Evolutionary conservation across 2,888 invertebrate genomes (phyloP).

Genomic region (Podotricha telesiphe): DNA sequence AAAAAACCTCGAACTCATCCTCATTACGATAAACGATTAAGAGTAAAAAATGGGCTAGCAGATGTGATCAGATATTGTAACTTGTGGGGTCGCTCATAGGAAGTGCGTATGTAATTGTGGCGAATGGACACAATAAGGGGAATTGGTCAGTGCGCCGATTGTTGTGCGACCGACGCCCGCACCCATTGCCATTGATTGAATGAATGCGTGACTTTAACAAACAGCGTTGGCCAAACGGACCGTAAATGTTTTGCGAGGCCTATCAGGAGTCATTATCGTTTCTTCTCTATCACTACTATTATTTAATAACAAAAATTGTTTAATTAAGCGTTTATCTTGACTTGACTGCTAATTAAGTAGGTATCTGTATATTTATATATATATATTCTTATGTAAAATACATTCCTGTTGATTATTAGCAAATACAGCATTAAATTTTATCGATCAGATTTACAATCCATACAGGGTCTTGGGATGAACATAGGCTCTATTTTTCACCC

Average conservation of each 20-base stretch:
- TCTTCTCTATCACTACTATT: slow-evolving; percentile 29
- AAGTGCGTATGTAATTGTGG: slow-evolving; percentile 79
- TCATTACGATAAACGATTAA: slow-evolving; percentile 33
- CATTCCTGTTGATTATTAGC: too few relatives aligned
- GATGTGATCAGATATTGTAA: slow-evolving; percentile 60
- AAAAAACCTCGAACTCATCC: slow-evolving; percentile 24
- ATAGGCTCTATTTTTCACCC: too few relatives aligned
- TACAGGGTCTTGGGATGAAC: too few relatives aligned
- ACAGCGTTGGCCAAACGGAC: slow-evolving; percentile 65
- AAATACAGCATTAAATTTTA: too few relatives aligned
- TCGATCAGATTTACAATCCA: too few relatives aligned
- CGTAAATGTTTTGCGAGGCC: slow-evolving; percentile 61
- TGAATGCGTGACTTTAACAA: slow-evolving; percentile 77
- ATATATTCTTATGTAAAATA: too few relatives aligned
- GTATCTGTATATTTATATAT: too few relatives aligned
- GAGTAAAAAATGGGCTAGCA: slow-evolving; percentile 59
- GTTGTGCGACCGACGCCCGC: slow-evolving; percentile 82
- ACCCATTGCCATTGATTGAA: slow-evolving; percentile 78
- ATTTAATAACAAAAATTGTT: background rate
- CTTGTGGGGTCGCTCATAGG: slow-evolving; percentile 70
- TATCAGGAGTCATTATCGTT: slow-evolving; percentile 19
- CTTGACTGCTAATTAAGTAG: too few relatives aligned
- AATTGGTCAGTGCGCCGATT: slow-evolving; percentile 79
- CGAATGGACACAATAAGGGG: slow-evolving; percentile 81
- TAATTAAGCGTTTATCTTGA: background rate